These are phyloP conservation scores for Ciona savignyi DNA, from an alignment of 23 tunicate genomes.

Conservation along the genomic window DNA sequence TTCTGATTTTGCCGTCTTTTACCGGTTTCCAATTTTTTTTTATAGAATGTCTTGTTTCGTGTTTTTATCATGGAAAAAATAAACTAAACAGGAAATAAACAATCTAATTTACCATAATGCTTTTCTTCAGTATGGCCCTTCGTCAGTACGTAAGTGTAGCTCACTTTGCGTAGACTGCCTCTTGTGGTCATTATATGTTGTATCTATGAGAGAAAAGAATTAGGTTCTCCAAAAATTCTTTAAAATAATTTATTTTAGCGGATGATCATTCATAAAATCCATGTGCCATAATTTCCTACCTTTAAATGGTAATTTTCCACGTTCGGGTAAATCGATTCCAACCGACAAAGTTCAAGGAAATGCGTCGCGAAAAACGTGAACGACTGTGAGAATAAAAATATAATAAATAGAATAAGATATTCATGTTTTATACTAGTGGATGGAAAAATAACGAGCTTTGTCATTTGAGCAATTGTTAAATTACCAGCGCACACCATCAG, in stretches of 20 bases:
- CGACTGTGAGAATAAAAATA: conserved; percentile 20
- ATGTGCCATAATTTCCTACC: too few relatives aligned
- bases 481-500: too few relatives aligned
- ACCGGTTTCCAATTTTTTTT: too few relatives aligned
- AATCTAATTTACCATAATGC: conserved; percentile 89
- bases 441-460: too few relatives aligned
- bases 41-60: too few relatives aligned
- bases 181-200: conserved; percentile 33
- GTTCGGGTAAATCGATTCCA: conserved; percentile 75
- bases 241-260: neutral
- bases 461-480: too few relatives aligned
- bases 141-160: conserved; percentile 56
- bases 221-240: too few relatives aligned
- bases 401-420: too few relatives aligned
- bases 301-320: conserved; percentile 79
- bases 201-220: conserved; percentile 27
- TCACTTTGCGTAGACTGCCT: conserved; percentile 45
- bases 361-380: conserved; percentile 81
- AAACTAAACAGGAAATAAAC: too few relatives aligned
- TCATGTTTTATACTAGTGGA: too few relatives aligned
- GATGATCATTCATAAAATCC: neutral
- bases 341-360: conserved; percentile 70
- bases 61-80: too few relatives aligned
- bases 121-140: conserved; percentile 48
- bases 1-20: too few relatives aligned